Evolutionary conservation across 2,888 invertebrate genomes (phyloP).

Genomic region (Buathra laborator): DNA sequence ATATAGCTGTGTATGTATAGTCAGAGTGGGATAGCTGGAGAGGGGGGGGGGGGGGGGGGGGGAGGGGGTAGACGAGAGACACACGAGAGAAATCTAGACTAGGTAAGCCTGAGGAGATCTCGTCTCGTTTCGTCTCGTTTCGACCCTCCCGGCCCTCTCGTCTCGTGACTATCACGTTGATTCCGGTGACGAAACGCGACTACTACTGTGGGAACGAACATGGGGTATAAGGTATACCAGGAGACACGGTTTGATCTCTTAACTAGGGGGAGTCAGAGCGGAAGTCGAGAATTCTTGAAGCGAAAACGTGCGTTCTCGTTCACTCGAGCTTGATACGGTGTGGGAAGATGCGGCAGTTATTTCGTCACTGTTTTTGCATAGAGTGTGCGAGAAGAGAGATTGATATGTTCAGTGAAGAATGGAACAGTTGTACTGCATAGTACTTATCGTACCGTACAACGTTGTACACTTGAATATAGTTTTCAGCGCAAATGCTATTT

Average conservation of each 20-base stretch:
- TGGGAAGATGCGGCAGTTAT: neutral
- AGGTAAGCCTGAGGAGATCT: constrained; percentile 31
- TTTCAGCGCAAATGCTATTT: neutral
- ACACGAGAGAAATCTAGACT: constrained; percentile 47
- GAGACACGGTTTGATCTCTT: constrained; percentile 61
- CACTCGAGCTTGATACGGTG: constrained; percentile 7
- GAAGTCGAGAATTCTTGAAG: constrained; percentile 64
- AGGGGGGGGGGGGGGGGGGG: constrained; percentile 25
- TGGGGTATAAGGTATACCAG: constrained; percentile 3
- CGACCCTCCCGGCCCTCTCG: constrained; percentile 21
- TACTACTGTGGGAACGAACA: constrained; percentile 26
- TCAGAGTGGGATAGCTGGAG: constrained; percentile 32
- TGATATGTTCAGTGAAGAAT: neutral
- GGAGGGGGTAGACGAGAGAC: constrained; percentile 2
- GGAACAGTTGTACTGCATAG: neutral
- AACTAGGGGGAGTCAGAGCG: constrained; percentile 66
- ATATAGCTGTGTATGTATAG: constrained; percentile 31
- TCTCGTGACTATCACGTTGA: constrained; percentile 33
- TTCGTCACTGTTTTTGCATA: neutral
- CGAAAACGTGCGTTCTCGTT: constrained; percentile 49
- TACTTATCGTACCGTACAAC: neutral
- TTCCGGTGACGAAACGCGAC: neutral
- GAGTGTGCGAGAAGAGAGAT: neutral
- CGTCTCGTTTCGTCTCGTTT: constrained; percentile 27
- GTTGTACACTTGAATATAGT: neutral